Percentiles rank a stretch among this genome's conserved stretches.
These are phyloP conservation scores for Melanotaenia duboulayi DNA, from an alignment of 2,113 vertebrate species.

Conservation along the genomic window DNA sequence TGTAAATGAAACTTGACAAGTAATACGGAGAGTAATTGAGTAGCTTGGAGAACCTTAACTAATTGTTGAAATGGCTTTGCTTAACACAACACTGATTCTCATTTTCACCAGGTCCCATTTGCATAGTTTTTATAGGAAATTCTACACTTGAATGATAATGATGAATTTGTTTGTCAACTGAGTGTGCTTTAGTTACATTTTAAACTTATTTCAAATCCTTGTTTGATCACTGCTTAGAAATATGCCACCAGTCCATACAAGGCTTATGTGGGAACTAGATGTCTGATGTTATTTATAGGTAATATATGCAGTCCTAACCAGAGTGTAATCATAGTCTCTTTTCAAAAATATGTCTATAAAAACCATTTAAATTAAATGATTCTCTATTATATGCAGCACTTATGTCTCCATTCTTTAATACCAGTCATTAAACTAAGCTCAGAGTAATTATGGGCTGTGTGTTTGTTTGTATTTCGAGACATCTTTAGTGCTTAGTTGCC, in stretches of 20 bases:
- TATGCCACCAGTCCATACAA: too few species aligned
- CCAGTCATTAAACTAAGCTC: conserved; percentile 13
- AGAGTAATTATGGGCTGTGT: conserved; percentile 33
- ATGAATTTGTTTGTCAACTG: too few species aligned
- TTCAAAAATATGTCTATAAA: background rate
- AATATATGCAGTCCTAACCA: background rate
- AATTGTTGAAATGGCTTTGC: conserved; percentile 5
- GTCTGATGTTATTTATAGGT: too few species aligned
- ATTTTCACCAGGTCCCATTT: too few species aligned
- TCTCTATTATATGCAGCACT: background rate
- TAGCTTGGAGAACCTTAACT: background rate
- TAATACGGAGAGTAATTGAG: background rate
- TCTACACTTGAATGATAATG: too few species aligned
- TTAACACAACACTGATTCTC: background rate
- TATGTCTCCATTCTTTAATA: conserved; percentile 1
- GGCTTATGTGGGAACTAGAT: too few species aligned
- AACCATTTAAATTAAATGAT: too few species aligned
- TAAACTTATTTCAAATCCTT: too few species aligned
- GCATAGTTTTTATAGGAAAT: too few species aligned
- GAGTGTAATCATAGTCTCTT: background rate
- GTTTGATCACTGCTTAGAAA: too few species aligned
- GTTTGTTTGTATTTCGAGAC: conserved; percentile 58
- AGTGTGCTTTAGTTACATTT: too few species aligned
- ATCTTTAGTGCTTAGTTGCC: conserved; percentile 42
- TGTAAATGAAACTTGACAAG: background rate